Conservation (phyloP, 2,113 vertebrate genomes). For the Gnathonemus longibarbis region DNA sequence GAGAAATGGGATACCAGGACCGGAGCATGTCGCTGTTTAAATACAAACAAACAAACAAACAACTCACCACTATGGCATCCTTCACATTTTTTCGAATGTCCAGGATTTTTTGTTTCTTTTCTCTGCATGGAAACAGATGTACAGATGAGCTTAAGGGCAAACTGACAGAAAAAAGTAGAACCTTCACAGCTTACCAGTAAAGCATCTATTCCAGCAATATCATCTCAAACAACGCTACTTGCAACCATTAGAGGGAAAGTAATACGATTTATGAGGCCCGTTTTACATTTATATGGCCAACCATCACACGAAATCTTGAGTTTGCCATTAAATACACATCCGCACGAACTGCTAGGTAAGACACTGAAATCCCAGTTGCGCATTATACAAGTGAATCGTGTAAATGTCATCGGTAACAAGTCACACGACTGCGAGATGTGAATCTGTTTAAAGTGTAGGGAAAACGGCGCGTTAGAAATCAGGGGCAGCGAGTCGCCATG, state of each 20-base stretch:
- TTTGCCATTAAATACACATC: not conserved
- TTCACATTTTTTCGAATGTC: constrained; percentile 99
- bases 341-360: not conserved
- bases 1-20: not conserved
- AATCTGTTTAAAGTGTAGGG: not conserved
- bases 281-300: not conserved
- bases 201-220: not conserved
- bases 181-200: too few relatives aligned
- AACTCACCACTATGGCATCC: constrained; percentile 98
- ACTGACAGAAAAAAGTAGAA: not conserved
- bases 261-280: constrained; percentile 17
- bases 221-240: too few relatives aligned
- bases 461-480: not conserved
- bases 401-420: not conserved
- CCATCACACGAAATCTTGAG: not conserved
- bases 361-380: not conserved
- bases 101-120: constrained; percentile 99
- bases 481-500: constrained; percentile 55
- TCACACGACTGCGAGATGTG: not conserved
- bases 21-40: constrained; percentile 27
- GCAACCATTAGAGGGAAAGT: not conserved
- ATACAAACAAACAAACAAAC: constrained; percentile 30
- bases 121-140: constrained; percentile 66
- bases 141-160: not conserved
- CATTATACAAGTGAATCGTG: not conserved